Conservation (phyloP, 2,797 vertebrate genomes). For the Erithacus rubecula region DNA sequence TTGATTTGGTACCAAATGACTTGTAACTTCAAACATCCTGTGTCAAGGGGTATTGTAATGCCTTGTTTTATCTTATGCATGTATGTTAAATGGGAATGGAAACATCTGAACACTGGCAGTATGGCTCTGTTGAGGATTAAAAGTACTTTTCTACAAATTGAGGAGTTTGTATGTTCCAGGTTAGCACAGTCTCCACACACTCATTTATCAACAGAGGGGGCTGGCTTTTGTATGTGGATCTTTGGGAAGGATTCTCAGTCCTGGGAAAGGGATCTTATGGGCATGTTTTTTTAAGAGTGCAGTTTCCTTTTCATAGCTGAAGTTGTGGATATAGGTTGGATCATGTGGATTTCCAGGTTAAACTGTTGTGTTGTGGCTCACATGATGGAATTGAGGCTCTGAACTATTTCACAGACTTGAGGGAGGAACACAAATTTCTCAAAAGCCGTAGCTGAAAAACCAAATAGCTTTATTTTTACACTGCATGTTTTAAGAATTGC, state of each 20-base stretch:
- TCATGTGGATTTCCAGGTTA: background rate
- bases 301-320: background rate
- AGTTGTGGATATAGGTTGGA: background rate
- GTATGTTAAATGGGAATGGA: conserved; percentile 58
- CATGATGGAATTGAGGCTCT: background rate
- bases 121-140: conserved; percentile 56
- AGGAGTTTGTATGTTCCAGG: conserved; percentile 23
- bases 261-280: background rate
- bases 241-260: background rate
- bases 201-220: background rate
- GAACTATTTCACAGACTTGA: background rate
- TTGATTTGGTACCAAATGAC: conserved; percentile 21
- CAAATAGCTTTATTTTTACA: conserved; percentile 48
- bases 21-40: conserved; percentile 1
- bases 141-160: conserved; percentile 52
- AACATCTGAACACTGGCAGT: conserved; percentile 40
- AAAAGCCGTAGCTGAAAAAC: background rate
- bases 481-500: background rate
- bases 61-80: conserved; percentile 45
- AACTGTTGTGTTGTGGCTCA: background rate
- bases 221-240: background rate
- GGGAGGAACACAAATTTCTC: conserved; percentile 12
- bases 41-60: conserved; percentile 53
- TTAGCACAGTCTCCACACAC: background rate
- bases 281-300: background rate